Evolutionary conservation across 2,888 invertebrate species (phyloP).

Genomic region (Ochropacha duplaris): DNA sequence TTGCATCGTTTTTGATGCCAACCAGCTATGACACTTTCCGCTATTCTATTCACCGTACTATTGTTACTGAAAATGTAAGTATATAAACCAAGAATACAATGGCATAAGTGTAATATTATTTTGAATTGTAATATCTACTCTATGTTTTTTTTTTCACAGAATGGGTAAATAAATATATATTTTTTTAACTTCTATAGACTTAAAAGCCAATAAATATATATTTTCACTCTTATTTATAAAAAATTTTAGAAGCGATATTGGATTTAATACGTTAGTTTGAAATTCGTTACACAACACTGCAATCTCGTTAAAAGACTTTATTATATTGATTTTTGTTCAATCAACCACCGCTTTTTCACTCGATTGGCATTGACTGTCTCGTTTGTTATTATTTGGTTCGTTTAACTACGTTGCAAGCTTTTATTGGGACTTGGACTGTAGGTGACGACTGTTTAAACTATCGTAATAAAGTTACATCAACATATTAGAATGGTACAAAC

Average conservation of each 20-base stretch:
- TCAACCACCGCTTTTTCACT: slow-evolving; percentile 26
- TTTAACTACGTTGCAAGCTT: not conserved
- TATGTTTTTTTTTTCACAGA: too few species aligned
- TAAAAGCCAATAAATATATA: not conserved
- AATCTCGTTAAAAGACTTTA: slow-evolving; percentile 21
- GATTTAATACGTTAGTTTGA: slow-evolving; percentile 14
- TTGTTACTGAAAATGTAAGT: not conserved
- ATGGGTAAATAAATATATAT: too few species aligned
- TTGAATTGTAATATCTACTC: too few species aligned
- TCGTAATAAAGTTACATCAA: too few species aligned
- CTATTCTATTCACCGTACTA: not conserved
- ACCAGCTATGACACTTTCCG: not conserved
- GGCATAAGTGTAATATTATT: too few species aligned
- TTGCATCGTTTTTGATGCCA: slow-evolving; percentile 21
- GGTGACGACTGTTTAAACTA: too few species aligned
- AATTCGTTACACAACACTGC: slow-evolving; percentile 18
- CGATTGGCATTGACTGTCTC: slow-evolving; percentile 20
- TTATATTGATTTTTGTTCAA: slow-evolving; percentile 28
- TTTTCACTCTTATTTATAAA: not conserved
- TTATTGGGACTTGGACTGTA: not conserved
- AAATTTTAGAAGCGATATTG: slow-evolving; percentile 12
- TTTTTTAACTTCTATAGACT: not conserved
- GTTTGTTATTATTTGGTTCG: not conserved
- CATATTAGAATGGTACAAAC: too few species aligned
- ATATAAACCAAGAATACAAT: too few species aligned